phyloP scores from a whole-genome alignment of 2,113 vertebrate species.

The Chitala chitala region DNA sequence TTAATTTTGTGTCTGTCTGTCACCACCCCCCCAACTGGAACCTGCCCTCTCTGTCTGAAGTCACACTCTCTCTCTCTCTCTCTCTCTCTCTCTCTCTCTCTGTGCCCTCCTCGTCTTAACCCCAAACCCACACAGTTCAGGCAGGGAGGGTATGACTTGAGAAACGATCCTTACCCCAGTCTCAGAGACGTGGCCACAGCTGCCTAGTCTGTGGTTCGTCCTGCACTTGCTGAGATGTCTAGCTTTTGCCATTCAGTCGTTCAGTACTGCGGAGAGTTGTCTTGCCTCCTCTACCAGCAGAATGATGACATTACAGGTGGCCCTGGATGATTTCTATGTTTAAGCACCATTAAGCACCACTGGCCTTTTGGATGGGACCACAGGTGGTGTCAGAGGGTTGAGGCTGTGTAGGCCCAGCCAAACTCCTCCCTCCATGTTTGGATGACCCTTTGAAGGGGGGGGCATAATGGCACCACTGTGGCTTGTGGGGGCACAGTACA shows the following conservation, averaged over 20 bases:
- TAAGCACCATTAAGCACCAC: not conserved
- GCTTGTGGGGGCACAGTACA: no score
- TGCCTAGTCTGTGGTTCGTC: slow-evolving; percentile 22
- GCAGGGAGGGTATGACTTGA: slow-evolving; percentile 50
- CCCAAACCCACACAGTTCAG: slow-evolving; percentile 39
- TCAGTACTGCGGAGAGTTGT: not conserved
- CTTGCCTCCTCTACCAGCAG: not conserved
- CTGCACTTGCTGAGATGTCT: no score
- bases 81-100: slow-evolving; percentile 25
- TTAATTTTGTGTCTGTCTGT: not conserved
- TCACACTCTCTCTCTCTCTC: slow-evolving; percentile 3
- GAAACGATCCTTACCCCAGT: slow-evolving; percentile 49
- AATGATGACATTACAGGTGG: not conserved
- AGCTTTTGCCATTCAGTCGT: no score
- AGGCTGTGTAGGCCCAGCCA: no score
- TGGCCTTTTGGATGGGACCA: slow-evolving; percentile 4
- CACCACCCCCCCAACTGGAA: not conserved
- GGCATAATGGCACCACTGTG: not conserved
- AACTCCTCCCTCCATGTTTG: no score
- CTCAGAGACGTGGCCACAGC: slow-evolving; percentile 20
- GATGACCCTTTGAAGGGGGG: no score
- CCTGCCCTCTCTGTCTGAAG: not conserved
- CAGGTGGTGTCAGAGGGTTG: not conserved
- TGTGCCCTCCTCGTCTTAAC: slow-evolving; percentile 36
- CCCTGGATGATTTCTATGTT: not conserved